Conservation (phyloP, 2,113 vertebrate genomes). For the Cygnus buccinator region DNA sequence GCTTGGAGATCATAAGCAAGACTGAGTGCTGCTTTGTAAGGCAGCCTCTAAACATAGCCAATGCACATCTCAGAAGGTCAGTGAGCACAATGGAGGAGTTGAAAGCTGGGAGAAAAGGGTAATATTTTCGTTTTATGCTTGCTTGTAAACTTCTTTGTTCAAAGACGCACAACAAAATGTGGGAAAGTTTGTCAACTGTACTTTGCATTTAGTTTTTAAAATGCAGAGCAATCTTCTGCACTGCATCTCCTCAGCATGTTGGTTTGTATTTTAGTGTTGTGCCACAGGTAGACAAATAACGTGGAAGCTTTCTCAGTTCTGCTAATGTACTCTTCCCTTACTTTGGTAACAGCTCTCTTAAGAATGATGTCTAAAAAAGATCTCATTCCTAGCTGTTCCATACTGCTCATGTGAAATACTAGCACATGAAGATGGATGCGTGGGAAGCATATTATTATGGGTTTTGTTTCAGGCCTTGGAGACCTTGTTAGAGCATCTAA, state of each 20-base stretch:
- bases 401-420: not conserved
- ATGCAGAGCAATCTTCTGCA: not conserved
- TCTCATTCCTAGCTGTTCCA: not conserved
- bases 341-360: not conserved
- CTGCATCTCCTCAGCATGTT: not conserved
- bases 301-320: not conserved
- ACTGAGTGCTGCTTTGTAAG: not conserved
- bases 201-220: not conserved
- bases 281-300: not conserved
- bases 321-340: not conserved
- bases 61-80: not conserved
- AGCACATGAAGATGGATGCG: not conserved
- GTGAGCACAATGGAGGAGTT: not conserved
- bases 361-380: not conserved
- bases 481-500: not conserved
- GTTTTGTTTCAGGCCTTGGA: not conserved
- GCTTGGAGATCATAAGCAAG: not conserved
- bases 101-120: not conserved
- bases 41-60: not conserved
- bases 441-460: not conserved
- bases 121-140: not conserved
- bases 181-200: not conserved
- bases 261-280: not conserved
- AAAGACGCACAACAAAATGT: not conserved
- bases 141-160: not conserved